These are phyloP conservation scores for Teinopalpus imperialis DNA, from an alignment of 2,888 invertebrate genomes.

Conservation along the genomic window DNA sequence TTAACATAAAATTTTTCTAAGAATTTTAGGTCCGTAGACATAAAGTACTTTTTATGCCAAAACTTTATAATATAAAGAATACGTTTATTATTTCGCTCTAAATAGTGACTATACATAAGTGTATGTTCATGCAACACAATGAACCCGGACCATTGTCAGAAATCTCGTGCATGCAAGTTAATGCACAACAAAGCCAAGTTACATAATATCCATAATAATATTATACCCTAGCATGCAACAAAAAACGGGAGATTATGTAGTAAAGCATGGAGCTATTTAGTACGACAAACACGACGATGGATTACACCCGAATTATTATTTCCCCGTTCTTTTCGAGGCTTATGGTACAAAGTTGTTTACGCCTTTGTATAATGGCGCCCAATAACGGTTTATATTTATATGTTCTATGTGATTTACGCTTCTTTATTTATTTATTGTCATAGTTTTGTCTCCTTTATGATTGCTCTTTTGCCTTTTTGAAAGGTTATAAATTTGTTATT, in stretches of 20 bases:
- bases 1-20: not conserved
- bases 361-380: conserved; percentile 46
- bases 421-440: too few species aligned
- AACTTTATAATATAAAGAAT: not conserved
- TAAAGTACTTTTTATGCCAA: not conserved
- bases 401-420: conserved; percentile 45
- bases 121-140: conserved; percentile 64
- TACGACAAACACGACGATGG: conserved; percentile 59
- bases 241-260: conserved; percentile 56
- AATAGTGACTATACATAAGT: conserved; percentile 68
- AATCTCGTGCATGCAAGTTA: conserved; percentile 47
- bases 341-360: conserved; percentile 33
- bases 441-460: not conserved
- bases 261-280: conserved; percentile 49
- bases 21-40: too few species aligned
- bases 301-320: conserved; percentile 53
- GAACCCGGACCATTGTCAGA: conserved; percentile 49
- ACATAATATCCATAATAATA: conserved; percentile 58
- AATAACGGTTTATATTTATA: conserved; percentile 44
- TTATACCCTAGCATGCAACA: conserved; percentile 50
- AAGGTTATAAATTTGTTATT: too few species aligned
- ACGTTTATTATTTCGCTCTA: conserved; percentile 31
- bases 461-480: too few species aligned
- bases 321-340: conserved; percentile 43
- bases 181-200: conserved; percentile 61